Percentiles rank a stretch among this genome's conserved stretches.
These are phyloP conservation scores for Heterohyrax brucei DNA, from an alignment of 2,797 vertebrate species.

Conservation along the genomic window DNA sequence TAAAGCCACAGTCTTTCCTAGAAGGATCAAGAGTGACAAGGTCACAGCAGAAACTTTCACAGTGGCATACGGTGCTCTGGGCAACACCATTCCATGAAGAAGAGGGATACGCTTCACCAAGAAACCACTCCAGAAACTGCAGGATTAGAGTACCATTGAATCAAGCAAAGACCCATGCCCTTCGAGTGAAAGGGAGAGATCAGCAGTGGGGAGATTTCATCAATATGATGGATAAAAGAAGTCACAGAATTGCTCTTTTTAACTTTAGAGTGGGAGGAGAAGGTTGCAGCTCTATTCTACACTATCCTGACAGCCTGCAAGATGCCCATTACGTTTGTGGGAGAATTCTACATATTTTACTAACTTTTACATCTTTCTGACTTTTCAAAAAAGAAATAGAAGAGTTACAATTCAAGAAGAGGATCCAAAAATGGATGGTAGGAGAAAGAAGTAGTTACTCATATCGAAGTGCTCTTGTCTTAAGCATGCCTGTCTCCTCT, in stretches of 20 bases:
- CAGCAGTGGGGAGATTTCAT: too few species aligned
- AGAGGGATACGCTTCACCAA: not conserved
- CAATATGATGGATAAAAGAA: not conserved
- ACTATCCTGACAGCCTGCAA: not conserved
- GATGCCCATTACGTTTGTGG: not conserved
- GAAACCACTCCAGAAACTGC: not conserved
- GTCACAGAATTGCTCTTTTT: not conserved
- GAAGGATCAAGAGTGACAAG: not conserved
- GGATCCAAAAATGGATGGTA: not conserved
- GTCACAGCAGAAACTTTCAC: not conserved
- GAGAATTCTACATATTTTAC: not conserved
- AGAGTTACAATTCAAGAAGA: conserved; percentile 52
- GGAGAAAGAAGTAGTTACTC: conserved; percentile 27
- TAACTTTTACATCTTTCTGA: conserved; percentile 48
- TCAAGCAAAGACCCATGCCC: not conserved
- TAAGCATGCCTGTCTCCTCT: not conserved
- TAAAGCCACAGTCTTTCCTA: not conserved
- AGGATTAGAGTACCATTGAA: conserved; percentile 28
- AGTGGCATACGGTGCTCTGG: not conserved
- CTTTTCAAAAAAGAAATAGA: not conserved
- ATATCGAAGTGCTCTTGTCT: not conserved
- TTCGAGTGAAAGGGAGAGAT: not conserved
- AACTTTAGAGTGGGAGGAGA: not conserved
- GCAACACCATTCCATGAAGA: not conserved
- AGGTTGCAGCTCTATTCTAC: not conserved